These are phyloP conservation scores for Leuctra nigra DNA, from an alignment of 2,888 invertebrate genomes.

Conservation along the genomic window DNA sequence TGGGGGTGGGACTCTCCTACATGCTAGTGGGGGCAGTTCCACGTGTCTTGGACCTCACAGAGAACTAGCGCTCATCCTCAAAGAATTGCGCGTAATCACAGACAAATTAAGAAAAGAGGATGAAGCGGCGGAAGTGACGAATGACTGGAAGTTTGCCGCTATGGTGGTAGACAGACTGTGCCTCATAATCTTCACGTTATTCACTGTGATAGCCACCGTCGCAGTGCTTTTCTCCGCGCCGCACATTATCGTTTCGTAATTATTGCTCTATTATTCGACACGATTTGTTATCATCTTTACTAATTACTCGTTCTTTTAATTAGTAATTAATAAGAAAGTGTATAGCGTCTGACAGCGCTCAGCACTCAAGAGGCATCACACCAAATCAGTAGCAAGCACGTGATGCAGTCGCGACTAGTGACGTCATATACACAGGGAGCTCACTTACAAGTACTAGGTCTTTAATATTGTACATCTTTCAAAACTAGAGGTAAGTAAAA, in stretches of 20 bases:
- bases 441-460: not conserved
- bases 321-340: not conserved
- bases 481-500: not conserved
- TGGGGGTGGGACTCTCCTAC: conserved; percentile 32
- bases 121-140: conserved; percentile 87
- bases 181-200: conserved; percentile 98
- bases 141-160: conserved; percentile 99
- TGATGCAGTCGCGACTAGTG: not conserved
- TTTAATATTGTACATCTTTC: not conserved
- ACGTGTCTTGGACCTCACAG: conserved; percentile 88
- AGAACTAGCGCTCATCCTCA: conserved; percentile 90
- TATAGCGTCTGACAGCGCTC: not conserved
- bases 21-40: conserved; percentile 58
- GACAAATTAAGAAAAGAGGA: conserved; percentile 93
- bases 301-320: conserved; percentile 6
- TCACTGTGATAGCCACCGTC: conserved; percentile 95
- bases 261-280: conserved; percentile 11
- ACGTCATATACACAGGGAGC: not conserved
- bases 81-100: conserved; percentile 85
- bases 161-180: conserved; percentile 99
- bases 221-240: conserved; percentile 95
- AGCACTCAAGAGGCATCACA: conserved; percentile 14
- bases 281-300: conserved; percentile 14
- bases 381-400: conserved; percentile 17
- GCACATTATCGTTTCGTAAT: conserved; percentile 87